phyloP scores from a whole-genome alignment of 2,888 invertebrate species.

The Proisotoma minuta region DNA sequence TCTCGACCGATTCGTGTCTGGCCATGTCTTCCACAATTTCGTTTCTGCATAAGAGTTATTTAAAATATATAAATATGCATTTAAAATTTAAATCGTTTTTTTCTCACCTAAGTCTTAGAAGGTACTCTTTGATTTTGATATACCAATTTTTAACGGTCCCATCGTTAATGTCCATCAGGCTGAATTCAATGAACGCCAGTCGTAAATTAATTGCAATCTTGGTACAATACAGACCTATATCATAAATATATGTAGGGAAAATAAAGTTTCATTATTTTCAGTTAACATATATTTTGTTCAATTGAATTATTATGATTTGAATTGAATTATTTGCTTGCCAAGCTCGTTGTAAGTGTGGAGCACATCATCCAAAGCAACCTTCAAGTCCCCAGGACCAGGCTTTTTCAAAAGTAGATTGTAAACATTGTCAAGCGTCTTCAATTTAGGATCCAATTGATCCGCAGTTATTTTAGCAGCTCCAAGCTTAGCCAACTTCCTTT shows the following conservation, averaged over 20 bases:
- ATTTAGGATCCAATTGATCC: neutral
- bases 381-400: neutral
- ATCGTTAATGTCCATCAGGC: neutral
- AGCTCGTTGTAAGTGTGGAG: constrained; percentile 21
- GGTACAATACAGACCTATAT: constrained; percentile 30
- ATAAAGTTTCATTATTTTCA: constrained; percentile 1
- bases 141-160: neutral
- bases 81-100: no score
- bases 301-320: neutral
- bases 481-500: neutral
- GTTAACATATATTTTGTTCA: neutral
- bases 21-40: neutral
- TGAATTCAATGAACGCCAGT: constrained; percentile 18
- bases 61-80: neutral
- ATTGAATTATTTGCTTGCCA: no score
- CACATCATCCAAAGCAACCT: constrained; percentile 13
- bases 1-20: neutral
- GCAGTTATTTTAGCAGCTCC: neutral
- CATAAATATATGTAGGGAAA: constrained; percentile 5
- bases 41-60: constrained; percentile 20
- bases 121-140: neutral
- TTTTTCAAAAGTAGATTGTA: neutral
- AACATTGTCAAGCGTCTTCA: neutral
- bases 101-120: neutral
- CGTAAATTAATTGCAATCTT: constrained; percentile 24